Evolutionary conservation across 1,140 invertebrate species (phyloP), one percentile per base, ranked within the genome.

Genomic region (Drosophila gunungcola): DNA sequence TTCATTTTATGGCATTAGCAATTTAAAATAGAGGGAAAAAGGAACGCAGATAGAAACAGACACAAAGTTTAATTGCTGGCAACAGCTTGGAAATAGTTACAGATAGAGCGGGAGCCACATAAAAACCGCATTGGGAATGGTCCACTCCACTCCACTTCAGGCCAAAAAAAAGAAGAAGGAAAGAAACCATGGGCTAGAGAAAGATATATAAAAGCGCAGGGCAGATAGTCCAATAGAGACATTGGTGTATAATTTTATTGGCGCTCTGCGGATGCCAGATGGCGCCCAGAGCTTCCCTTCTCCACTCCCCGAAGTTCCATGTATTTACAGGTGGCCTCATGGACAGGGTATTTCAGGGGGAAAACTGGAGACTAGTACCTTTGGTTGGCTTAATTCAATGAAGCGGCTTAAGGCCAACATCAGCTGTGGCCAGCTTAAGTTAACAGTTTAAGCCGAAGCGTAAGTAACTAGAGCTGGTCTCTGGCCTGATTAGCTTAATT

Each of bases 191-290:
- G 62, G 34, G 39, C 46, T 4, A 41, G 48, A 41, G 9, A 58
- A 11, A 58, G 54, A 58, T 39, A 32, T 65, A 65, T 48, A 61
- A 1, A 54, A 25, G 51, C 29, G 51, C 64, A 25, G 32, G 3
- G 36, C 34, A 56, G 69, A 58, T 78, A 69, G 78, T 70, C 63
- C 73, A 78, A 80, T 81, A 60, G 78, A 85, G 82, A 85, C 82
- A 85, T 69, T 68, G 82, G 63, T 73, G 63, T 88, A 86, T 88
- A 88, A 83, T 86, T 86, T 86, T 86, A 86, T 86, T 86, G 83
- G 45, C 49, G 67, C 75, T 86, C 73, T 88, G 83, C 74, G 83
- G 79, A 56, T 76, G 62, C 64, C 82, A 82, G 73, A 78, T 81
- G 81, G 82, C 60, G 52, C 45, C 42, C 3, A 21, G 9, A 43